Conservation (phyloP, 2,888 invertebrate species). For the Bellardia pandia region DNA sequence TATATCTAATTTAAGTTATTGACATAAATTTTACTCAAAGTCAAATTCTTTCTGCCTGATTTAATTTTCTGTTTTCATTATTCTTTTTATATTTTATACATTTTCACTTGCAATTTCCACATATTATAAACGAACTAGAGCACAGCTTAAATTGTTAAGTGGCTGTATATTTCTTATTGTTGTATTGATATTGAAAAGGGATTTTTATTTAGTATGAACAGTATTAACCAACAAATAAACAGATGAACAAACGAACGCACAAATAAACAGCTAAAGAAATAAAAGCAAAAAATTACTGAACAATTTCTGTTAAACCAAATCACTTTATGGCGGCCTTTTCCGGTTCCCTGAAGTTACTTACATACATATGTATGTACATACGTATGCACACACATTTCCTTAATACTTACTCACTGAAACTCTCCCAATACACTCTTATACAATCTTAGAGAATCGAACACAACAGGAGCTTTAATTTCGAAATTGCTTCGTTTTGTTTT, state of each 20-base stretch:
- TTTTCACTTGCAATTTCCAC: constrained; percentile 59
- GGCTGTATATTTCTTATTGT: constrained; percentile 12
- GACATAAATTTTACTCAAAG: constrained; percentile 15
- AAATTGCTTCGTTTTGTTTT: constrained; percentile 50
- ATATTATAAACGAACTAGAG: background rate
- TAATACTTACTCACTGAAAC: background rate
- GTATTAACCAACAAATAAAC: constrained; percentile 13
- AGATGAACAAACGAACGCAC: background rate
- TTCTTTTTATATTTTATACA: constrained; percentile 5
- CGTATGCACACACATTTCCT: too few species aligned
- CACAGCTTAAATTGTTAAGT: constrained; percentile 59
- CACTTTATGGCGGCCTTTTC: constrained; percentile 62
- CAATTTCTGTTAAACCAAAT: constrained; percentile 60
- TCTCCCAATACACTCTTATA: background rate
- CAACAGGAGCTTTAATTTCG: constrained; percentile 30
- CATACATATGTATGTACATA: too few species aligned
- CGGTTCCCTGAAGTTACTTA: constrained; percentile 62
- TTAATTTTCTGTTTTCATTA: constrained; percentile 54
- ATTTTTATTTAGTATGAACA: background rate
- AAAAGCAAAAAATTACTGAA: constrained; percentile 14
- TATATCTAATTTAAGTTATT: constrained; percentile 2
- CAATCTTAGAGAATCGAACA: background rate
- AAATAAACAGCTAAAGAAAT: constrained; percentile 12
- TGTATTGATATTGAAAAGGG: constrained; percentile 47
- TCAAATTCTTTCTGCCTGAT: constrained; percentile 55